Base-by-base conservation (phyloP, 1,140 invertebrate genomes). In the Dendrolimus punctatus region DNA sequence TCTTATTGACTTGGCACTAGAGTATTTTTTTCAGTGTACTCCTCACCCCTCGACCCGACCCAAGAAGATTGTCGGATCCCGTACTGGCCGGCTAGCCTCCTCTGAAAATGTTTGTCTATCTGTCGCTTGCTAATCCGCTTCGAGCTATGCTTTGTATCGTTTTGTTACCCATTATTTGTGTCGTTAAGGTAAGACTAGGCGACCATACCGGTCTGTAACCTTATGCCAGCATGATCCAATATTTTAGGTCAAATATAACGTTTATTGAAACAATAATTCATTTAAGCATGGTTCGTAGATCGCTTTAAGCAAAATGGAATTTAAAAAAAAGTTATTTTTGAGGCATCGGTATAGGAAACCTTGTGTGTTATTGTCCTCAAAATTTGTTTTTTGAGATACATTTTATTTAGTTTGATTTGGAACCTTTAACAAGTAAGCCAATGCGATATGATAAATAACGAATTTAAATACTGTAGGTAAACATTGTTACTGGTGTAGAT, bases 21-120 rank as follows among this genome's bases (percentile, higher is more conserved):
- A 87, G 80, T 80, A 77, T 88, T 83, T 87, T 83, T 87, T 87
- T 86, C 86, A 88, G 86, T 87, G 84, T 83, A 69, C 68, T 76
- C 85, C 78, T 78, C 78, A 81, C 79, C 79, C 78, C 78, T 75
- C 76, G 75, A 78, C 79, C 79, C 66, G 73, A 77, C 72, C 73
- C 73, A 62, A 68, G 78, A 80, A 77, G 70, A 74, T 59, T 66
- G 69, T 76, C 74, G 73, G 71, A 72, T 76, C 76, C 76, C 71
- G 71, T 73, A 73, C 58, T 76, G 68, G 73, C 76, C 79, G 82
- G 82, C 82, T 83, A 83, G 76, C 82, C 79, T 83, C 80, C 82
- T 80, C 71, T 73, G 68, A 70, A 76, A 62, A 66, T 74, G 58
- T 71, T 75, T 79, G 60, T 70, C 57, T 62, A 49, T 77, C 58